Base-by-base conservation (phyloP, 2,113 vertebrate genomes). In the Garra rufa region DNA sequence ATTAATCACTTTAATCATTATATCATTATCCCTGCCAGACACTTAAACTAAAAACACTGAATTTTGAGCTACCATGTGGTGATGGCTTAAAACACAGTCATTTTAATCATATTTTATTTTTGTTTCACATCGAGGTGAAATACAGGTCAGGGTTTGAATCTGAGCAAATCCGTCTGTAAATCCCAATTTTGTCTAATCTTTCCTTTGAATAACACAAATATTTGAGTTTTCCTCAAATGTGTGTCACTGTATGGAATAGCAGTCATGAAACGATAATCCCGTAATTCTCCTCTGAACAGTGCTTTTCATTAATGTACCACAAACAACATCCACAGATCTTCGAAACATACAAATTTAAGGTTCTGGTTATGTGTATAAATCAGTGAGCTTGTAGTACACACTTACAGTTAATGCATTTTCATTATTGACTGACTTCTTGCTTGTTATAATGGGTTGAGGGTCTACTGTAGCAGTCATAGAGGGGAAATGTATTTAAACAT, bases 61-160 rank as follows among this genome's bases (percentile, higher is more conserved):
- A 55, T 41, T 52, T 30, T 55, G 4, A 50, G 80, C 21, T 17
- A 0, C 6, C 30, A 4, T 82, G 44, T 70, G 28, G 21, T 26
- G 19, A 43, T 70, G 30, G 80, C 21, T 82, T 82, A 71, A 81
- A 81, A 55, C 24, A 26, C 14, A n/a, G 17, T 34, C 28, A 82
- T 70, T 82, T 82, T 70, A 55, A 82, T 82, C 63, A 44, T 43
- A 17, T 63, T 79, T 63, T 21, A 2, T 19, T 38, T 24, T 52
- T 21, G 15, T n/a, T 70, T 34, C 26, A 76, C 1, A 1, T 6
- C 14, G 65, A 71, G 80, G 65, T 82, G 46, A 82, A 82, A 71
- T 28, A 41, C 46, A 43, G 80, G 65, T 82, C 80, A 82, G 13
- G n/a, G 10, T 81, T 77, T 81, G 26, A 81, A 67, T 81, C 28